Evolutionary conservation across 1,140 invertebrate species (phyloP), one percentile per base, ranked within the genome.

Genomic region (Lepidurus arcticus): DNA sequence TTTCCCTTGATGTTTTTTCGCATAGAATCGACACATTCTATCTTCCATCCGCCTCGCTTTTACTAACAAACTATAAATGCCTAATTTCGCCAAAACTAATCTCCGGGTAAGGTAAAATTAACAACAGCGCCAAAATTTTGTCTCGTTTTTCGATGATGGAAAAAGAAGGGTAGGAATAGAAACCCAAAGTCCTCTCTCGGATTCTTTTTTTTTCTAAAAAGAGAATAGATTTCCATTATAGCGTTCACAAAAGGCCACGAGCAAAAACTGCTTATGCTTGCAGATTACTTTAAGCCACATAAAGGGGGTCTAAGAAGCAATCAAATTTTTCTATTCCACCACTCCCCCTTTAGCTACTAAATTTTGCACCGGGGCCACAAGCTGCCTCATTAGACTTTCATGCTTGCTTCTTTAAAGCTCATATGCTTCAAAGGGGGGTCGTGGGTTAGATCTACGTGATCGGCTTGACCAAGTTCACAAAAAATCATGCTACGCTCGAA

Each of bases 241-340:
- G 16, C 53, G 53, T 21, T 21, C 53, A 65, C 53, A 21, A 65
- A 65, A 65, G 21, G 53, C 53, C 1, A n/a, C 8, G 53, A 65
- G 4, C 34, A 3, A 65, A 65, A 65, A 65, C 53, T 65, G 53
- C 53, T 65, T 65, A 21, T 16, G 53, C 53, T 65, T 65, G 53
- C 53, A 65, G 53, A 65, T 65, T 65, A 65, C 53, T 65, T 65
- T 65, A 65, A 65, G 53, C 53, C 53, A 65, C 53, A 65, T 65
- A 65, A 65, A 65, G 53, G 8, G 47, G 53, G 21, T 65, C 53
- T 65, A 21, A 65, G 53, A 65, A 65, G 53, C 53, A 65, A 65
- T 65, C 53, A 65, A 65, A 65, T 65, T 65, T 65, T 65, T 65
- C 53, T 65, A 65, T 65, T 65, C 21, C 21, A 65, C 53, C 53